Base-by-base conservation (phyloP, 1,140 invertebrate genomes). In the Drosophila kohkoa region DNA sequence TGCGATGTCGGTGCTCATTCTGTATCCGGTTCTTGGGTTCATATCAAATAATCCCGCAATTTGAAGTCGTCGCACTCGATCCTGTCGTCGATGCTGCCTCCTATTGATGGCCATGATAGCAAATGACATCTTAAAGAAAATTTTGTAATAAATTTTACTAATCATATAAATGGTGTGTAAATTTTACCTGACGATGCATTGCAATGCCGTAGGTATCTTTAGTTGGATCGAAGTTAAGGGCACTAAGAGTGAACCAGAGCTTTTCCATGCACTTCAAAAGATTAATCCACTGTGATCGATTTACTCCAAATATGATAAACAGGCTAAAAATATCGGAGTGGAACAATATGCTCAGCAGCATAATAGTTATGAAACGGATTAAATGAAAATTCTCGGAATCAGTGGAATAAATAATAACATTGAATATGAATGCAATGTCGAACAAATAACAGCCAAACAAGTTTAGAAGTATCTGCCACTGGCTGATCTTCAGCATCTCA, bases 21-120 rank as follows among this genome's bases (percentile, higher is more conserved):
- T 4, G 13, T 38, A 58, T 4, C 43, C 68, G 0, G 59, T 25
- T 8, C n/a, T 38, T 15, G 45, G 57, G 49, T 41, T 79, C 35
- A 88, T 25, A 35, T 89, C 83, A 5, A 89, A 88, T 0, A 88
- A 15, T 2, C 85, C 85, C 1, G 16, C 45, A 10, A 88, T 71
- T 4, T 88, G 85, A 2, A 76, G 75, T 1, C 16, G 52, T 8
- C 83, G 72, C 1, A 76, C 28, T 2, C 75, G 60, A n/a, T 75
- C 6, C 0, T 80, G 77, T 2, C 55, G 38, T 3, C 10, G n/a
- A 3, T 88, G 80, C 1, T 81, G 49, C 13, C 75, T 63, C 0
- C 81, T 63, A 25, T 65, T 77, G 0, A 88, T 41, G 35, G 30
- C 63, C 5, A 75, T 32, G 1, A 88, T 1, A 6, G 77, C 75